Conservation (phyloP, 2,113 vertebrate genomes). For the Neolamprologus falcicula region DNA sequence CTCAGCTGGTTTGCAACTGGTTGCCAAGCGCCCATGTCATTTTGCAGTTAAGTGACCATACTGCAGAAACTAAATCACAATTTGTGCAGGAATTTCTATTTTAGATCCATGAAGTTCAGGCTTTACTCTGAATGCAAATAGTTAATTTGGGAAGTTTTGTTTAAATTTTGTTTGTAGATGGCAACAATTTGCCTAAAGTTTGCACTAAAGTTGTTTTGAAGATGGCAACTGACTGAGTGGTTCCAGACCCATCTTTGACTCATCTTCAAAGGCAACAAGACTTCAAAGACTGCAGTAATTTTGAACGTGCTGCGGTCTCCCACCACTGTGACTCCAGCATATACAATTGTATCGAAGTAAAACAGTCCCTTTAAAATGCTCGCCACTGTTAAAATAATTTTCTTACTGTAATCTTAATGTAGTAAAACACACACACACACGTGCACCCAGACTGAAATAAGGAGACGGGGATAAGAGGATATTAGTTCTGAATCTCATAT, state of each 20-base stretch:
- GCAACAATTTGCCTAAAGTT: neutral
- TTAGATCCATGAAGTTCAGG: neutral
- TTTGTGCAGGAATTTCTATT: neutral
- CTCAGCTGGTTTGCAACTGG: neutral
- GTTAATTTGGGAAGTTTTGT: neutral
- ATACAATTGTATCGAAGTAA: neutral
- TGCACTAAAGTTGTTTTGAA: neutral
- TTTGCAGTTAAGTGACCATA: neutral
- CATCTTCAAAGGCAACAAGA: neutral
- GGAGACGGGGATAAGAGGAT: neutral
- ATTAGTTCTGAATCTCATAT: constrained; percentile 51
- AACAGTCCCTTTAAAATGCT: neutral
- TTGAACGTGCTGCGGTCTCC: neutral
- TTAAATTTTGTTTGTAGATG: neutral
- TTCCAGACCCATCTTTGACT: neutral
- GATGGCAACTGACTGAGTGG: neutral
- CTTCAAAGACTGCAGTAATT: neutral
- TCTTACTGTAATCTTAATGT: neutral
- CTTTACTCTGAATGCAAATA: neutral
- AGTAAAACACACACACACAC: neutral
- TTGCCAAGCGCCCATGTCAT: neutral
- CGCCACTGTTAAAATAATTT: neutral
- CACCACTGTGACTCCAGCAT: neutral
- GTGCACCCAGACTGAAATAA: neutral
- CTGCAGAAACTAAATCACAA: neutral